Percentiles rank a stretch among this genome's conserved stretches.
phyloP scores from a whole-genome alignment of 2,113 vertebrate genomes.

The Cygnus atratus region DNA sequence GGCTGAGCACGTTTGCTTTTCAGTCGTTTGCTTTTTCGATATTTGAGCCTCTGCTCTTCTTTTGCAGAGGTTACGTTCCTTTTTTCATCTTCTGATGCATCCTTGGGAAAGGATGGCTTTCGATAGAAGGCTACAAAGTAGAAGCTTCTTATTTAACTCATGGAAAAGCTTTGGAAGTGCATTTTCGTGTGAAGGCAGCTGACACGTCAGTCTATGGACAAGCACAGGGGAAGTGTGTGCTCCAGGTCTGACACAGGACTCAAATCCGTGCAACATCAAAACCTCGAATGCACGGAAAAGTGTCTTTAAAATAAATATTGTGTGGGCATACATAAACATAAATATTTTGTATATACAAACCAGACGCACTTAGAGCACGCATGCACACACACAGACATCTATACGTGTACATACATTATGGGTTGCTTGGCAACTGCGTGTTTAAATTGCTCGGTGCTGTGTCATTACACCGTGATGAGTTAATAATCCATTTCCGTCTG shows the following conservation, averaged over 20 bases:
- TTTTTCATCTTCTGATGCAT: not conserved
- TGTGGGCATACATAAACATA: not conserved
- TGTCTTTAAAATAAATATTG: not conserved
- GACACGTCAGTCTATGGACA: accelerated
- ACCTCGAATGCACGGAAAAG: not conserved
- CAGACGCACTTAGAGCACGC: not conserved
- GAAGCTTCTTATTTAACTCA: not conserved
- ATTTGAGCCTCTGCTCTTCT: not conserved
- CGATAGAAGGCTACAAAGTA: not conserved
- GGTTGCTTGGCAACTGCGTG: slow-evolving; percentile 15
- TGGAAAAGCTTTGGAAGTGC: not conserved
- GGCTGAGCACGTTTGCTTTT: not conserved
- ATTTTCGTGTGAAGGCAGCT: not conserved
- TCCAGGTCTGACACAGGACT: not conserved
- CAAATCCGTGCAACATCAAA: not conserved
- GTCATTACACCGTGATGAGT: slow-evolving; percentile 55
- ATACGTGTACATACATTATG: not conserved
- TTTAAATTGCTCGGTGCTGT: slow-evolving; percentile 42
- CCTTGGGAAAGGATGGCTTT: not conserved
- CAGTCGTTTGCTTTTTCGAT: not conserved
- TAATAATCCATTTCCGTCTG: slow-evolving; percentile 57
- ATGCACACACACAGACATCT: not conserved
- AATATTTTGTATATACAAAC: not conserved
- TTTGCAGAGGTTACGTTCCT: not conserved
- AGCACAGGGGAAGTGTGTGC: not conserved